A percentile compares a stretch with the other conserved stretches of the same genome.
phyloP scores from a whole-genome alignment of 1,140 invertebrate species.

The Drosophila rhopaloa region DNA sequence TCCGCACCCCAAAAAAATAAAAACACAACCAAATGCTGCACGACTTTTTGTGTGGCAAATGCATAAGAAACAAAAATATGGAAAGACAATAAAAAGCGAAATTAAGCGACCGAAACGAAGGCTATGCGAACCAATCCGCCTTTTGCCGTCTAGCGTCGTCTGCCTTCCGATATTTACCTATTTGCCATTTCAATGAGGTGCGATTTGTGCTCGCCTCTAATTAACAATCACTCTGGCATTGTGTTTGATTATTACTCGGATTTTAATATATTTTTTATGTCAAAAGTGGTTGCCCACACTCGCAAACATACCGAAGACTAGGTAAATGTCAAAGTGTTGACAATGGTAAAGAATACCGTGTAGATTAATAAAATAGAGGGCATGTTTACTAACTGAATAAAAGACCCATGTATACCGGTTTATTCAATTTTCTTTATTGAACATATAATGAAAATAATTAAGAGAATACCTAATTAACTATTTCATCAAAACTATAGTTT shows the following conservation, averaged over 20 bases:
- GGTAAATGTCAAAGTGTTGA: constrained; percentile 62
- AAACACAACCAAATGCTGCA: constrained; percentile 51
- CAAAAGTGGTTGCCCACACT: constrained; percentile 44
- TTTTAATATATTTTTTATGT: constrained; percentile 46
- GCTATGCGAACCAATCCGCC: constrained; percentile 50
- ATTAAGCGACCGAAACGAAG: constrained; percentile 50
- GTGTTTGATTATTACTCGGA: constrained; percentile 47
- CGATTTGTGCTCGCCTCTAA: constrained; percentile 62
- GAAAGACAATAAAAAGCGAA: constrained; percentile 27
- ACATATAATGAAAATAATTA: too few species aligned
- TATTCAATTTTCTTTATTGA: too few species aligned
- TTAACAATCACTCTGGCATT: constrained; percentile 54
- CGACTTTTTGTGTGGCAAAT: constrained; percentile 62
- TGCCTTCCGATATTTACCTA: constrained; percentile 23
- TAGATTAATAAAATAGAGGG: neutral
- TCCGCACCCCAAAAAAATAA: constrained; percentile 58
- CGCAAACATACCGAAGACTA: constrained; percentile 4
- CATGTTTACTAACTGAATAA: neutral
- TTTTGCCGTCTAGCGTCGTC: constrained; percentile 13
- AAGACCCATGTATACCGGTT: too few species aligned
- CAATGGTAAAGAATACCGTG: constrained; percentile 46
- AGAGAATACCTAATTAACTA: too few species aligned
- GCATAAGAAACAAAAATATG: constrained; percentile 28
- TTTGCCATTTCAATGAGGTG: constrained; percentile 69
- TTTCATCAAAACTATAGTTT: too few species aligned